Evolutionary conservation across 2,888 invertebrate species (phyloP), one percentile per base, ranked within the genome.

Genomic region (Hirtodrosophila cameraria): DNA sequence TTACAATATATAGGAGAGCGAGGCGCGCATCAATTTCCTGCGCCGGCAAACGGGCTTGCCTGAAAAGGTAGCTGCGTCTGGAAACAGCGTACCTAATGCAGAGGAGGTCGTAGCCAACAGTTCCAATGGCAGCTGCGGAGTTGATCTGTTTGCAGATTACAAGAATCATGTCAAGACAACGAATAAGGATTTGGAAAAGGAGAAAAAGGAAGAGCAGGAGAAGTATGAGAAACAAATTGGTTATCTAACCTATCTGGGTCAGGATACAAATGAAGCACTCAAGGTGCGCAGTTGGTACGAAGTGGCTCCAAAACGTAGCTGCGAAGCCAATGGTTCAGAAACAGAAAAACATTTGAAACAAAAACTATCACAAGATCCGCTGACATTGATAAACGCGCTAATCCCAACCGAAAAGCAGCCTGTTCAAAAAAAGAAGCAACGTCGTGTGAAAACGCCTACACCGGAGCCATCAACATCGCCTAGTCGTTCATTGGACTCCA

Each of bases 161-260:
- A 97, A 97, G 89, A 93, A 95, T 85, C 95, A 96, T 1, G 92
- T 92, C 28, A 92, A 93, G 38, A 93, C 92, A 73, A 93, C 93
- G 1, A 99, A 99, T 88, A 94, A 93, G 81, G 98, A 98, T 48
- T 95, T 97, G 90, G 97, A 97, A 81, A 94, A 93, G 65, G 99
- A 99, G 88, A 93, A 95, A 72, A 97, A 96, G 89, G 95, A 95
- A 52, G 98, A 98, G 89, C 94, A 95, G 88, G 98, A 99, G 90
- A 97, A 97, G 82, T 98, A 98, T 92, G 99, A 99, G 89, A 99
- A 98, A 89, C 96, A 97, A 92, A 97, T 99, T 87, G 99, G 99
- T 0, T 96, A 98, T 85, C 92, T 99, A 30, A 98, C 97, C 2
- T 99, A 98, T 91, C 92, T 99, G 50, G 99, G 98, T 0, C 98